phyloP scores from a whole-genome alignment of 2,888 invertebrate species.

The Danaus chrysippus region DNA sequence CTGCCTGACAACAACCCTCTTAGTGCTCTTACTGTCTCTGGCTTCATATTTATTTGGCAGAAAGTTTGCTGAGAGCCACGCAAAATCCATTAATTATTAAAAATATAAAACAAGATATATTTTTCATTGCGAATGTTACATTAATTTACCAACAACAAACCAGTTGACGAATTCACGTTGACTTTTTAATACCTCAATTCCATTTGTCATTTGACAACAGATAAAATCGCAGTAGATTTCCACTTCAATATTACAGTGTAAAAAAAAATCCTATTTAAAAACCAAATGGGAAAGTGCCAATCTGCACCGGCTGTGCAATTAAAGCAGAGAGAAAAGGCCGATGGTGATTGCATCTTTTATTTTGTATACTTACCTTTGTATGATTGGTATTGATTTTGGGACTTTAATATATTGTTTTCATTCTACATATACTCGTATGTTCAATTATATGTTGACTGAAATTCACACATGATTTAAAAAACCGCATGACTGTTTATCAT shows the following conservation, averaged over 20 bases:
- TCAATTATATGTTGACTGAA: not conserved
- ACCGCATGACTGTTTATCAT: too few relatives aligned
- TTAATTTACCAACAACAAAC: not conserved
- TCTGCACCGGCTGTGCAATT: slow-evolving; percentile 14
- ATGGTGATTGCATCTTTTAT: not conserved
- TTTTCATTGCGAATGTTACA: not conserved
- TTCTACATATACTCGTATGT: too few relatives aligned
- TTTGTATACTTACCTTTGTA: not conserved
- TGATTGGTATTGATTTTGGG: not conserved
- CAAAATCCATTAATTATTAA: not conserved
- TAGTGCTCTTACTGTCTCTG: too few relatives aligned
- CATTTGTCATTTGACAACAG: not conserved
- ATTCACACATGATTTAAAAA: too few relatives aligned
- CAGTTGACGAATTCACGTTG: not conserved
- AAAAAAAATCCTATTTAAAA: slow-evolving; percentile 12
- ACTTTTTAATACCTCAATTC: slow-evolving; percentile 2
- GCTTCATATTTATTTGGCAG: too few relatives aligned
- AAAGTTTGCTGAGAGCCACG: too few relatives aligned
- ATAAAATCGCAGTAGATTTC: not conserved
- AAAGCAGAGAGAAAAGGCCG: slow-evolving; percentile 2
- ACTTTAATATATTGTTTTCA: not conserved
- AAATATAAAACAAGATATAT: not conserved
- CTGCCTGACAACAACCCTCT: too few relatives aligned
- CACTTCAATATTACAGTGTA: slow-evolving; percentile 2
- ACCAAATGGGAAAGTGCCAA: slow-evolving; percentile 13